phyloP scores from a whole-genome alignment of 2,113 vertebrate genomes.

The Syngnathus scovelli region DNA sequence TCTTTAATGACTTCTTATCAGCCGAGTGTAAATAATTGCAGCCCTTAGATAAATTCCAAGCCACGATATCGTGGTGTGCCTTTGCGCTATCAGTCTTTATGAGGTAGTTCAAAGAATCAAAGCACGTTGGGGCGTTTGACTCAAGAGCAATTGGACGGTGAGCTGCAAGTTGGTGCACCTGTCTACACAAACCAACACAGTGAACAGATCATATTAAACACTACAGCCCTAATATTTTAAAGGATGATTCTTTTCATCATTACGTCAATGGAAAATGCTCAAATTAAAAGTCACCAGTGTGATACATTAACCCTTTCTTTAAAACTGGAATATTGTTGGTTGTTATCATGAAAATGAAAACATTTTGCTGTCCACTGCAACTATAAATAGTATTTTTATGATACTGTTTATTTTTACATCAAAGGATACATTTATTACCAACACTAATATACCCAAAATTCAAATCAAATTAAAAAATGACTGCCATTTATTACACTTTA shows the following conservation, averaged over 20 bases:
- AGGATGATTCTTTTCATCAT: no score
- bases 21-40: constrained; percentile 52
- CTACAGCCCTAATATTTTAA: no score
- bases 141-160: neutral
- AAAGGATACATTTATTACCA: no score
- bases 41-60: constrained; percentile 46
- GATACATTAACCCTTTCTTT: neutral
- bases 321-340: neutral
- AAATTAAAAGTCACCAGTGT: no score
- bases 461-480: no score
- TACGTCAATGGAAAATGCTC: no score
- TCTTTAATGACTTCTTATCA: constrained; percentile 36
- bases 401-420: no score
- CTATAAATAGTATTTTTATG: no score
- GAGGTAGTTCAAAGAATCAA: neutral
- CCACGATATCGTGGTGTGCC: constrained; percentile 25
- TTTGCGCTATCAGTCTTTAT: constrained; percentile 37
- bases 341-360: neutral
- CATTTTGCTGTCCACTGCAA: neutral
- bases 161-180: constrained; percentile 7
- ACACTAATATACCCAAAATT: no score
- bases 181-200: constrained; percentile 9
- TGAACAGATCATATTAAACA: no score
- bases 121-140: neutral
- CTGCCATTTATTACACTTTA: no score